A percentile compares a stretch with the other conserved stretches of the same genome.
These are phyloP conservation scores for Lasiommata megera DNA, from an alignment of 2,888 invertebrate species.

Conservation along the genomic window DNA sequence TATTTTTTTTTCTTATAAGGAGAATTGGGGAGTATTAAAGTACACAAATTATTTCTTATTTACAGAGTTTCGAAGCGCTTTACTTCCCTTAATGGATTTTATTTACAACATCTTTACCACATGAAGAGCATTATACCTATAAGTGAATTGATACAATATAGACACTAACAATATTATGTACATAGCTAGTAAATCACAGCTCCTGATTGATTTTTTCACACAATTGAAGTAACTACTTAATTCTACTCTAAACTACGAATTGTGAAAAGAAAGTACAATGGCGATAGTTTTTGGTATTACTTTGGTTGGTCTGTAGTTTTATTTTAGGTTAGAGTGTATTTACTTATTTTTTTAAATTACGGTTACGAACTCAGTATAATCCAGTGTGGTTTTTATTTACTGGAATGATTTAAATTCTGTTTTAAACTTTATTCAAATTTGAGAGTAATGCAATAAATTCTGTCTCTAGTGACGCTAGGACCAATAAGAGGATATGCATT, in stretches of 20 bases:
- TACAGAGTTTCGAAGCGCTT: conserved; percentile 48
- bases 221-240: conserved; percentile 28
- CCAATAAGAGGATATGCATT: no score
- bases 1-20: background rate
- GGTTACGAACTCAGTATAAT: no score
- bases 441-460: no score
- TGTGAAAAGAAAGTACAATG: background rate
- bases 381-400: background rate
- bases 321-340: background rate
- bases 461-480: no score
- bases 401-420: background rate
- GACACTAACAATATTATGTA: conserved; percentile 46
- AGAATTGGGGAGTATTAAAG: background rate
- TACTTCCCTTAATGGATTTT: conserved; percentile 44
- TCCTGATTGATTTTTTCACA: conserved; percentile 59
- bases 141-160: background rate
- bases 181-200: conserved; percentile 75
- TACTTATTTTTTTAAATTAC: background rate
- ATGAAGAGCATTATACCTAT: background rate
- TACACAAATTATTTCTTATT: conserved; percentile 37
- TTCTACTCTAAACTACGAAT: conserved; percentile 19
- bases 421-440: no score
- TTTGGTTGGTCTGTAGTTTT: background rate
- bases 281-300: background rate
- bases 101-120: conserved; percentile 22